Evolutionary conservation across 1,140 invertebrate genomes (phyloP), one percentile per base, ranked within the genome.

Genomic region (Drosophila tani): DNA sequence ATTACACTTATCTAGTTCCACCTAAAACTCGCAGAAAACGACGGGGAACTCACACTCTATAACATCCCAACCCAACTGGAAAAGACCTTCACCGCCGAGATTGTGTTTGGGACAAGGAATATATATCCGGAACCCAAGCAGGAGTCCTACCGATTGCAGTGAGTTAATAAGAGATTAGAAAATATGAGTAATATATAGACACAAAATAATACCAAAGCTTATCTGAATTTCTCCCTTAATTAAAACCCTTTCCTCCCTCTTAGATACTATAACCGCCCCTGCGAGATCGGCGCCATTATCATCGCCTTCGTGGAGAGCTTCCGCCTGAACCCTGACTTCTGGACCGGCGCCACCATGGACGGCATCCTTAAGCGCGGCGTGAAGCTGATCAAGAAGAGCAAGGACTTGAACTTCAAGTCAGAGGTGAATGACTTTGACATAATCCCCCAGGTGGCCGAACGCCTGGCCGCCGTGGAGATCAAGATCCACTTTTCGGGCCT

Each of bases 271-370:
- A 40, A 76, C 32, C 77, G 91, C 12, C 90, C 91, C 6, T 70
- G 73, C 41, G 91, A 92, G 43, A 70, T 92, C 1, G 91, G 90
- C 1, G 75, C 74, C 32, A 62, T 92, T 32, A 91, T 81, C 21
- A n/a, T 91, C 7, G 91, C 91, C 41, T 92, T 82, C 29, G 83
- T 92, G 17, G 91, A 91, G 47, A 91, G 79, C 17, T 92, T 91
- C 60, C 79, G 80, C 2, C 51, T 91, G 45, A 92, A 91, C 73
- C 90, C 91, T 0, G 91, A 92, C 56, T 92, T 91, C 74, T 92
- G 91, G 91, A 91, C 79, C 1, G 78, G 75, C 0, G 66, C 45
- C n/a, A 92, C 87, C 2, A 80, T 92, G 78, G 86, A 92, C 50
- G 46, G 53, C 6, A 92, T 92, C 24, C 56, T 92, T 0, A 82